phyloP scores from a whole-genome alignment of 2,113 vertebrate species.

The Ciconia boyciana region DNA sequence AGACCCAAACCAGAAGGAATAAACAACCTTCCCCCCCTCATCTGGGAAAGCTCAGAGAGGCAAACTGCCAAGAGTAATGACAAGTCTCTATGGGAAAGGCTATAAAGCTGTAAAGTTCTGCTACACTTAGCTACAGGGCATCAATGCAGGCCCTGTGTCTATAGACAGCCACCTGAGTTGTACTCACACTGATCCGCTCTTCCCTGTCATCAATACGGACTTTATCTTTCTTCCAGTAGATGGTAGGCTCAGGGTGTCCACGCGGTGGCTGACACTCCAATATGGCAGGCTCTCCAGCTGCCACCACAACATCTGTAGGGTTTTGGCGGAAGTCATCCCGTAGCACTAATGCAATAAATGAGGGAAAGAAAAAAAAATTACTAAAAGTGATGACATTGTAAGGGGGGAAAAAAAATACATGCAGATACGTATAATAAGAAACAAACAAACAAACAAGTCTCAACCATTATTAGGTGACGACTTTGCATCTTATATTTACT shows the following conservation, averaged over 20 bases:
- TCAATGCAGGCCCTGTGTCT: neutral
- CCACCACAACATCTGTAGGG: slow-evolving; percentile 94
- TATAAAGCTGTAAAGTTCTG: neutral
- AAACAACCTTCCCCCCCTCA: neutral
- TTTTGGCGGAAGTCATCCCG: slow-evolving; percentile 98
- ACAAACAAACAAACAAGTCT: neutral
- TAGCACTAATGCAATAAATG: slow-evolving; percentile 77
- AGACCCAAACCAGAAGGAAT: neutral
- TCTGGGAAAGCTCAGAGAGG: neutral
- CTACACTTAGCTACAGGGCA: neutral
- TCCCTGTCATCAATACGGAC: slow-evolving; percentile 92
- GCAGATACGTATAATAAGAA: neutral
- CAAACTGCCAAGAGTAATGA: neutral
- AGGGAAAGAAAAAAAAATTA: neutral
- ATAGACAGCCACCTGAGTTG: rapidly evolving
- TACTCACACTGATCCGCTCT: slow-evolving; percentile 92
- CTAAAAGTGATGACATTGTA: neutral
- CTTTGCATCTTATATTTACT: neutral
- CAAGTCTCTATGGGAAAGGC: rapidly evolving
- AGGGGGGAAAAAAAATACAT: rapidly evolving
- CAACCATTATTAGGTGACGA: neutral
- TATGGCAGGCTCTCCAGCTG: slow-evolving; percentile 94
- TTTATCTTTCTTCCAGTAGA: slow-evolving; percentile 99
- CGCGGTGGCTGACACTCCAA: slow-evolving; percentile 95
- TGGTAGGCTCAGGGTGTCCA: slow-evolving; percentile 96